phyloP scores from a whole-genome alignment of 64 coral and sea anemone species.

The Pocillopora verrucosa region DNA sequence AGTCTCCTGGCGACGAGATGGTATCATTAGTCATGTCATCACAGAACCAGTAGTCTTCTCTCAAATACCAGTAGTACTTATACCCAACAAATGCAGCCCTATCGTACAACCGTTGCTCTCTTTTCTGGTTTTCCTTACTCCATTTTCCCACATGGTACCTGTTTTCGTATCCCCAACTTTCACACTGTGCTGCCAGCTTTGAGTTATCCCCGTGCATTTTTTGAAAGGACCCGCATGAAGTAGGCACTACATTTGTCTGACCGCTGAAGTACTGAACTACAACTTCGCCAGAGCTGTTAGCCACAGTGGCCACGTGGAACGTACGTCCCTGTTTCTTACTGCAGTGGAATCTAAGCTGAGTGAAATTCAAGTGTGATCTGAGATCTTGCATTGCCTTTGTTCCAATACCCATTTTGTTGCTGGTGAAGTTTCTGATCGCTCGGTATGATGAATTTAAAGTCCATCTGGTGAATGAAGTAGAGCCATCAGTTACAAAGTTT shows the following conservation, averaged over 20 bases:
- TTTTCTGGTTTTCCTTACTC: not conserved
- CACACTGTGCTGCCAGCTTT: not conserved
- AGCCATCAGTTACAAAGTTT: not conserved
- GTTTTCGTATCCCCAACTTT: not conserved
- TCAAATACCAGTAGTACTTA: not conserved
- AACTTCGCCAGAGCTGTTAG: slow-evolving; percentile 18
- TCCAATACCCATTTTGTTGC: not conserved
- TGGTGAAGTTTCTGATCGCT: slow-evolving; percentile 9
- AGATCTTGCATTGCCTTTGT: slow-evolving; percentile 3
- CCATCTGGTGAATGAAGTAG: not conserved
- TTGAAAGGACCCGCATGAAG: slow-evolving; percentile 1
- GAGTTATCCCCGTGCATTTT: slow-evolving; percentile 5
- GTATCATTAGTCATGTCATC: not conserved
- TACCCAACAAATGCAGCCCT: not conserved
- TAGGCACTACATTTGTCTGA: not conserved
- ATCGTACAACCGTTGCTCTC: not conserved
- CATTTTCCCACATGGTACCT: not conserved
- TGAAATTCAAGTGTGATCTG: slow-evolving; percentile 9
- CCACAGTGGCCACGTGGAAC: slow-evolving; percentile 10
- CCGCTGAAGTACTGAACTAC: slow-evolving; percentile 1
- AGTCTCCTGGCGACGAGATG: not conserved
- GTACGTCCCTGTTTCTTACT: not conserved
- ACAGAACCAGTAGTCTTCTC: not conserved
- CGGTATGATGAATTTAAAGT: not conserved
- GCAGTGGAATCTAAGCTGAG: slow-evolving; percentile 46